Percentiles rank a stretch among this genome's conserved stretches.
Conservation (phyloP, 2,888 invertebrate genomes). For the Hydraecia micacea region DNA sequence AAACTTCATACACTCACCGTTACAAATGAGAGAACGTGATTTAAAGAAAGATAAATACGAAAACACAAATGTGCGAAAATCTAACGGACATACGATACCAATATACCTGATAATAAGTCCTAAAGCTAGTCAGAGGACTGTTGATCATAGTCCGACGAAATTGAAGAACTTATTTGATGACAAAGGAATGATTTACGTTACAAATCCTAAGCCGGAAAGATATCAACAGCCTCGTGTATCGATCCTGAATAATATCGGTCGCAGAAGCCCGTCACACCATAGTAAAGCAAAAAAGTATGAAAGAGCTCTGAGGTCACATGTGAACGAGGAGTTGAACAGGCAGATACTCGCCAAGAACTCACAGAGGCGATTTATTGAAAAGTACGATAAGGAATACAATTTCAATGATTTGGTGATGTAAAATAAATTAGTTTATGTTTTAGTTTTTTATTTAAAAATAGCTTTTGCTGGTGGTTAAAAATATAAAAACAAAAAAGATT, state of each 20-base stretch:
- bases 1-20: not conserved
- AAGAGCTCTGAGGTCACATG: not conserved
- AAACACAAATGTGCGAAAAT: slow-evolving; percentile 7
- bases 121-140: not conserved
- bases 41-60: not conserved
- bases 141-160: accelerated
- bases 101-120: slow-evolving; percentile 7
- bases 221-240: not conserved
- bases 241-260: not conserved
- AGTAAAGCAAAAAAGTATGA: accelerated
- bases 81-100: not conserved
- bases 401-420: slow-evolving; percentile 40
- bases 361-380: not conserved
- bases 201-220: not conserved
- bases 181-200: slow-evolving; percentile 19
- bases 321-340: slow-evolving; percentile 18
- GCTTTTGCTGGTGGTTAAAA: no score
- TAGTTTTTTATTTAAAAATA: no score
- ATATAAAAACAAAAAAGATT: no score
- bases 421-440: not conserved
- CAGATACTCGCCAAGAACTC: not conserved
- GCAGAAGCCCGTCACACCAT: not conserved
- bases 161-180: slow-evolving; percentile 17
- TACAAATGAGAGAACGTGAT: not conserved
- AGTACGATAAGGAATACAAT: slow-evolving; percentile 20